These are phyloP conservation scores for Colostygia pectinataria DNA, from an alignment of 2,888 invertebrate species.

Conservation along the genomic window DNA sequence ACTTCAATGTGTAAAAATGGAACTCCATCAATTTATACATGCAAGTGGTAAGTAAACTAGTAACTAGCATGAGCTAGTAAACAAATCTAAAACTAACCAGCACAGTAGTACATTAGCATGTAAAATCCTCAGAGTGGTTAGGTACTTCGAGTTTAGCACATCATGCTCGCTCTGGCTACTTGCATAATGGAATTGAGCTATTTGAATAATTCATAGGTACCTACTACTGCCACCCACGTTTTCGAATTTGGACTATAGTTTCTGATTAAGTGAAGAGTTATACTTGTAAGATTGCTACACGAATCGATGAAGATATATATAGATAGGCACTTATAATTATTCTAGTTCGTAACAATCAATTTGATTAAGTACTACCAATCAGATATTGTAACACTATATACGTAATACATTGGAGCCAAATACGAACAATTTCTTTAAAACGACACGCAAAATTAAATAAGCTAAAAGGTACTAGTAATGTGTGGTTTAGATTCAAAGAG, in stretches of 20 bases:
- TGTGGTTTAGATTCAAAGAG: no score
- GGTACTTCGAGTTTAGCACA: conserved; percentile 15
- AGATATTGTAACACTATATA: no score
- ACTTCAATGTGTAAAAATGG: background rate
- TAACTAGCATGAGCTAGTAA: no score
- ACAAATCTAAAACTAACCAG: conserved; percentile 1
- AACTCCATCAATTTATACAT: no score
- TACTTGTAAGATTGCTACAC: background rate
- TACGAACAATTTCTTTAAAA: no score
- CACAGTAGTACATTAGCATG: conserved; percentile 9
- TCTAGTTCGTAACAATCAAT: no score
- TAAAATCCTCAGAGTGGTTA: conserved; percentile 14
- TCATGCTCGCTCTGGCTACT: conserved; percentile 33
- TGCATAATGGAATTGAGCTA: conserved; percentile 42
- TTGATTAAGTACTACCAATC: no score
- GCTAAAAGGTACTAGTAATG: no score
- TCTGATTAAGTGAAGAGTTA: background rate
- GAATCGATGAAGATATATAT: background rate
- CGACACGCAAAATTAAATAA: no score
- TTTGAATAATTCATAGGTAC: conserved; percentile 39
- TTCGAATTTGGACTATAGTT: conserved; percentile 3
- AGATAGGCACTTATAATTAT: no score
- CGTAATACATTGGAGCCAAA: no score
- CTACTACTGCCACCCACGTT: conserved; percentile 21
- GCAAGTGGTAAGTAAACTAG: background rate